Evolutionary conservation across 2,113 vertebrate genomes (phyloP).

Genomic region (Heterochromis multidens): DNA sequence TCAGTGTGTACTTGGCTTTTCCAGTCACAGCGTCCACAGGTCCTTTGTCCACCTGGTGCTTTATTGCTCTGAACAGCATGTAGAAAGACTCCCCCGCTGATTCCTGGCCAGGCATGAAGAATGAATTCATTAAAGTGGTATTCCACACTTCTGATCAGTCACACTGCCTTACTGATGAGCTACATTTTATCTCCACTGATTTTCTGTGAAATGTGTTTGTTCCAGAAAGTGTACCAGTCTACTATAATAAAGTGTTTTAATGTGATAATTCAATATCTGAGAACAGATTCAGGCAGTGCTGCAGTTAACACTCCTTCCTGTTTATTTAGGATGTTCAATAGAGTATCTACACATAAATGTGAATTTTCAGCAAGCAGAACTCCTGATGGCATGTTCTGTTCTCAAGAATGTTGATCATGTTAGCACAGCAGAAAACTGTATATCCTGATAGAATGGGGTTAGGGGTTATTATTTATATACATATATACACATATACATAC

Average conservation of each 20-base stretch:
- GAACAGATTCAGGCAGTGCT: background rate
- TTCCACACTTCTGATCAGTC: background rate
- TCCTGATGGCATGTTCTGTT: background rate
- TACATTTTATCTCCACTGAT: background rate
- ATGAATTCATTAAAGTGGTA: background rate
- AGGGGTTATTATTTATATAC: no score
- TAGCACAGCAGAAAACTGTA: no score
- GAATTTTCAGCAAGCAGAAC: background rate
- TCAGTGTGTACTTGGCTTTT: conserved; percentile 96
- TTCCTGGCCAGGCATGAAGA: conserved; percentile 74
- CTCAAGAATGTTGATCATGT: background rate
- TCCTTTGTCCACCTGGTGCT: conserved; percentile 97
- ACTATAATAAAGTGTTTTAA: no score
- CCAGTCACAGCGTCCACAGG: conserved; percentile 94
- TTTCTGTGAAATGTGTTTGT: background rate
- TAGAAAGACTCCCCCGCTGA: conserved; percentile 94
- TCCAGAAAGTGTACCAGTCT: no score
- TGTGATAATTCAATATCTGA: background rate
- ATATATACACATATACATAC: no score
- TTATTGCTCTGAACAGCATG: conserved; percentile 96
- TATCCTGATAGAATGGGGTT: no score
- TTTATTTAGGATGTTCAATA: background rate
- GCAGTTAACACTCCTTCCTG: background rate
- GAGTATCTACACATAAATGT: background rate
- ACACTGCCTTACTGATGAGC: background rate